These are phyloP conservation scores for Pelmatolapia mariae DNA, from an alignment of 2,113 vertebrate genomes.

Conservation along the genomic window DNA sequence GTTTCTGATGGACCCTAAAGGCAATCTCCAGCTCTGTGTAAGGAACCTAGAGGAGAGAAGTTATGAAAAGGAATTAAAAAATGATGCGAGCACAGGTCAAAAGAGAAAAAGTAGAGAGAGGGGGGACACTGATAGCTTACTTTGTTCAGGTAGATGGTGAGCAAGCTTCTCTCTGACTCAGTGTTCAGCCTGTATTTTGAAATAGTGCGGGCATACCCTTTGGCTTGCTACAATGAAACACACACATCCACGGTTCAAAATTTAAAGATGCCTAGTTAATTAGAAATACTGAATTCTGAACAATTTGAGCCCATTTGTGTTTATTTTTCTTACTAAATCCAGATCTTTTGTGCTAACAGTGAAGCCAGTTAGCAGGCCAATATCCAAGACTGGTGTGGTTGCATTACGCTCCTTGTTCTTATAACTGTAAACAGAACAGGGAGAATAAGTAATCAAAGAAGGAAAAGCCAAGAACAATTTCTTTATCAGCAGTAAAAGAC, in stretches of 20 bases:
- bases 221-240: slow-evolving; percentile 58
- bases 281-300: not conserved
- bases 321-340: slow-evolving; percentile 35
- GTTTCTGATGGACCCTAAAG: slow-evolving; percentile 72
- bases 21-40: slow-evolving; percentile 29
- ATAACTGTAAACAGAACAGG: slow-evolving; percentile 28
- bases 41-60: slow-evolving; percentile 51
- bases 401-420: slow-evolving; percentile 26
- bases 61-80: not conserved
- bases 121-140: slow-evolving; percentile 34
- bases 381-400: slow-evolving; percentile 70
- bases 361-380: slow-evolving; percentile 74
- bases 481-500: not conserved
- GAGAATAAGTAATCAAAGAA: not conserved
- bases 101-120: not conserved
- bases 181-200: slow-evolving; percentile 73
- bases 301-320: not conserved
- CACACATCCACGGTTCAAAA: not conserved
- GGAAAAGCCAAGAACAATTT: not conserved
- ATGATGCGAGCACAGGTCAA: not conserved
- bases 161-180: slow-evolving; percentile 64
- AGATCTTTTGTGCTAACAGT: slow-evolving; percentile 57
- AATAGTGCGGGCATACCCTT: slow-evolving; percentile 69
- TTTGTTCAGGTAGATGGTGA: slow-evolving; percentile 83
- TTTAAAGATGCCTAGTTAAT: not conserved